A percentile compares a stretch with the other conserved stretches of the same genome.
Conservation (phyloP, 1,140 invertebrate species). For the Thaumatotibia leucotreta region DNA sequence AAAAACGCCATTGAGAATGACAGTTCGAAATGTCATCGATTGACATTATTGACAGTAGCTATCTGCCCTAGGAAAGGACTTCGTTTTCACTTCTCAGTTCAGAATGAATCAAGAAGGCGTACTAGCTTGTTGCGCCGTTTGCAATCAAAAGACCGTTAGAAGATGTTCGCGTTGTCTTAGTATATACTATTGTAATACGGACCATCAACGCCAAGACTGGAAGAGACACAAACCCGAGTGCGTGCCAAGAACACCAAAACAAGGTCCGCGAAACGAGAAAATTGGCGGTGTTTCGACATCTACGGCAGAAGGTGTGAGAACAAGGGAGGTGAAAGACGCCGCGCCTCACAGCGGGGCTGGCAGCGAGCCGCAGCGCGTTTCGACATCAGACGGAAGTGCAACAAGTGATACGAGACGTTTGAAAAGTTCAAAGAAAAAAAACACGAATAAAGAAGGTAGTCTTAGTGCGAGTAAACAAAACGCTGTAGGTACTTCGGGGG, state of each 20-base stretch:
- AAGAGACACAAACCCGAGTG: constrained; percentile 82
- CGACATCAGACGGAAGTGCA: constrained; percentile 23
- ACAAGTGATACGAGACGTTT: constrained; percentile 39
- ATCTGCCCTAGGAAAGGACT: constrained; percentile 1
- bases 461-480: constrained; percentile 47
- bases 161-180: constrained; percentile 84
- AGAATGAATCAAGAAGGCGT: constrained; percentile 71
- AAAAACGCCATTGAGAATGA: background rate
- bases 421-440: constrained; percentile 56
- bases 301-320: constrained; percentile 31
- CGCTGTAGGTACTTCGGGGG: constrained; percentile 8
- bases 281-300: constrained; percentile 35
- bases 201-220: constrained; percentile 88
- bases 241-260: constrained; percentile 58
- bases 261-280: constrained; percentile 44
- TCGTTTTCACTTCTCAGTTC: constrained; percentile 24
- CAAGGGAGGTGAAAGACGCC: constrained; percentile 17
- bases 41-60: background rate
- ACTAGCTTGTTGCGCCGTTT: constrained; percentile 81
- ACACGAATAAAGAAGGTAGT: constrained; percentile 28
- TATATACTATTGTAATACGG: constrained; percentile 86
- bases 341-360: constrained; percentile 17
- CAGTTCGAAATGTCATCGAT: background rate
- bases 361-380: constrained; percentile 18
- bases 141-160: constrained; percentile 81